Base-by-base conservation (phyloP, 2,797 vertebrate species). In the Tamandua tetradactyla region DNA sequence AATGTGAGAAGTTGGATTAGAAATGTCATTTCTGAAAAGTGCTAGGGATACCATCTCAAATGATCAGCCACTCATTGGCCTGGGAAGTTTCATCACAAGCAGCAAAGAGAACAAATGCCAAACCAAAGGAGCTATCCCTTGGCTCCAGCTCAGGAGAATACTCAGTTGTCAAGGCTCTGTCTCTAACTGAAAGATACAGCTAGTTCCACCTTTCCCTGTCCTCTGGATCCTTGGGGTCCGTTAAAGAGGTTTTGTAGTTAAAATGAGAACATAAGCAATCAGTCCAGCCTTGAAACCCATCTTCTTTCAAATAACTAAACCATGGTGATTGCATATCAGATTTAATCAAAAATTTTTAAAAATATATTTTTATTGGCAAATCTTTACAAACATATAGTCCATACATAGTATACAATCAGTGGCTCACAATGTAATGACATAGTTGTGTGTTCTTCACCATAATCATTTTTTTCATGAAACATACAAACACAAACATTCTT, bases 181-280 rank as follows among this genome's bases (percentile, higher is more conserved):
- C 44, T 75, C 3, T 81, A 87, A n/a, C 62, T 89, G 47, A 66
- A 83, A 80, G 83, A 89, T 7, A 40, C 23, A 85, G 6, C 40
- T 69, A 15, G 22, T 22, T 40, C 30, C 37, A 87, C 37, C 66
- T 72, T 12, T 42, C 37, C 7, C 30, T 69, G 18, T 91, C 42
- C 35, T 30, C 35, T 86, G 5, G n/a, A 71, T 57, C 82, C 37
- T 89, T 64, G 57, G 74, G 66, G 27, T 27, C 32, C 76, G 40
- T 80, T 89, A 72, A 72, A 94, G 80, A 90, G 22, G 18, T 87
- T 47, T 83, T 92, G 71, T 91, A 57, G 68, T 71, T 93, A 52
- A 93, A 93, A 87, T 82, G 75, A 62, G 52, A 89, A 95, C 87
- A 11, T 93, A 42, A 74, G 1, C 64, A 32, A 52, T 44, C 18